A percentile compares a stretch with the other conserved stretches of the same genome.
phyloP scores from a whole-genome alignment of 2,113 vertebrate genomes.

The Aegithalos caudatus region DNA sequence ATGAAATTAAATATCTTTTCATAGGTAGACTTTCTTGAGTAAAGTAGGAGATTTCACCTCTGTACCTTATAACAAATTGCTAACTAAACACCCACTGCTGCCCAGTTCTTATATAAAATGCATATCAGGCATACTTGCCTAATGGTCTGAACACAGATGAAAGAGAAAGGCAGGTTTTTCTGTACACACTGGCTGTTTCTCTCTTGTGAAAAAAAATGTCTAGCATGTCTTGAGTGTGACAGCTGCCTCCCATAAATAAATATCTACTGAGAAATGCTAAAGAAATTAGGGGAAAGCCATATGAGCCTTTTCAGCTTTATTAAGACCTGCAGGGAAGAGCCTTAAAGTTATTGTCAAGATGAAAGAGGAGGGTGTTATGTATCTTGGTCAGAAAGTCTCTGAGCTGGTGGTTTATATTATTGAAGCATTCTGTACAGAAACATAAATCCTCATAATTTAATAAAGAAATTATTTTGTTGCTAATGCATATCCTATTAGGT shows the following conservation, averaged over 20 bases:
- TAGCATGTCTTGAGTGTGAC: neutral
- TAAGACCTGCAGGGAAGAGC: neutral
- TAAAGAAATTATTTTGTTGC: neutral
- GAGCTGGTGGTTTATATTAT: neutral
- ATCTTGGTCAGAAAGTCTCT: neutral
- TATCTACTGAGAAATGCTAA: neutral
- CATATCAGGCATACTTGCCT: neutral
- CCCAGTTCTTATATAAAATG: neutral
- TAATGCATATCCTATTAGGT: neutral
- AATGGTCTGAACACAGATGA: neutral
- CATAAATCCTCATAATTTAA: neutral
- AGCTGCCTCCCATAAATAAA: neutral
- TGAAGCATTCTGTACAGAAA: neutral
- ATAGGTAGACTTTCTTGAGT: neutral
- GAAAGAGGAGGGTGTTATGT: neutral
- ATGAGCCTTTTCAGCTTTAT: neutral
- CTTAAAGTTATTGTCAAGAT: constrained; percentile 1
- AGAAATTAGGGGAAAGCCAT: neutral
- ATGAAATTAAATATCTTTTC: neutral
- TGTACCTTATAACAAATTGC: neutral
- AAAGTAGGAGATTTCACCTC: neutral
- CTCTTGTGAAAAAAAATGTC: neutral
- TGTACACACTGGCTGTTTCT: neutral
- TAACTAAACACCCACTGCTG: neutral
- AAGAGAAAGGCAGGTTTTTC: neutral